A percentile compares a stretch with the other conserved stretches of the same genome.
These are phyloP conservation scores for Bos indicus DNA, from an alignment of 2,113 vertebrate species.

Conservation along the genomic window DNA sequence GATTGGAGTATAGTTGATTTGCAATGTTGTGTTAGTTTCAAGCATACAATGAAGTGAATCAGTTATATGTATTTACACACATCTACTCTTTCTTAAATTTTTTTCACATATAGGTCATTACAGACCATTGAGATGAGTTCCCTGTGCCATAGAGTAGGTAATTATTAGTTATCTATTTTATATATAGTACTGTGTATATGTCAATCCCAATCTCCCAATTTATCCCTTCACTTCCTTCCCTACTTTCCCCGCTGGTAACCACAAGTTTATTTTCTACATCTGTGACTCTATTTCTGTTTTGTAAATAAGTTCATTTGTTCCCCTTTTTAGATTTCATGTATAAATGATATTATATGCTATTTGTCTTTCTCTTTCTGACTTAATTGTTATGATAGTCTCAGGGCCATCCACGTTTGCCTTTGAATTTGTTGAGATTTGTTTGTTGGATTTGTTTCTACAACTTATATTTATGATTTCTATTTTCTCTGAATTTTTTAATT, in stretches of 20 bases:
- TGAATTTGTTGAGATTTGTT: background rate
- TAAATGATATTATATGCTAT: background rate
- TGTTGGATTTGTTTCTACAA: background rate
- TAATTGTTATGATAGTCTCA: background rate
- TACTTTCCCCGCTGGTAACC: background rate
- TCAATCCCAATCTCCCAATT: background rate
- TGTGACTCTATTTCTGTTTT: background rate
- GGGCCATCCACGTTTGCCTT: background rate
- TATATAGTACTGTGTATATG: background rate
- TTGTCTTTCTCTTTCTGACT: background rate
- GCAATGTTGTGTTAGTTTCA: background rate
- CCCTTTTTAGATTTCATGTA: background rate
- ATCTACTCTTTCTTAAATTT: background rate
- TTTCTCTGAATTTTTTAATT: background rate
- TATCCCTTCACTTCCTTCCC: background rate
- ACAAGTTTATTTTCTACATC: background rate
- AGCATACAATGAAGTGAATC: background rate
- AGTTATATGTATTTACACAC: background rate
- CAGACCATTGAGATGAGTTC: background rate
- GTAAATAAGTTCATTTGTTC: background rate
- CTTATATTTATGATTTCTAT: background rate
- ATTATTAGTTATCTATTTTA: background rate
- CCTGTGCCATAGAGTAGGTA: background rate
- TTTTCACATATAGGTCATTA: background rate
- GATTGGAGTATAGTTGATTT: background rate